Conservation (phyloP, 1,140 invertebrate genomes). For the Drosophila tristis region DNA sequence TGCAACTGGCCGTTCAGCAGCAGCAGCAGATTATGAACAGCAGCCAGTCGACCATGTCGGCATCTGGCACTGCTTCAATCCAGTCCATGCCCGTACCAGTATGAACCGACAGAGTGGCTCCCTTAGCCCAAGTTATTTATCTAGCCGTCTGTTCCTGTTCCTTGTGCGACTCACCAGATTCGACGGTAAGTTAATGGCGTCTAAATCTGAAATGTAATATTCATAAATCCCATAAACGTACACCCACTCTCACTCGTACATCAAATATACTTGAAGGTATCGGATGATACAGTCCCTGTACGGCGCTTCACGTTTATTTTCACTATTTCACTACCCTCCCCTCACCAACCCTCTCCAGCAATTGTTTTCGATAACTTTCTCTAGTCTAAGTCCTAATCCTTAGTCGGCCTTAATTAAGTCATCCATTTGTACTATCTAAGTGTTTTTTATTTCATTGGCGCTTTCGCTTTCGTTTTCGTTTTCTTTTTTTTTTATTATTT, state of each 20-base stretch:
- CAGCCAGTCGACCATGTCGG: neutral
- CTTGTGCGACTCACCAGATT: neutral
- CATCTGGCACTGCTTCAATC: neutral
- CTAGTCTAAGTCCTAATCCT: constrained; percentile 30
- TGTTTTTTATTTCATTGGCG: constrained; percentile 41
- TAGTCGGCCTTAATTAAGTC: constrained; percentile 18
- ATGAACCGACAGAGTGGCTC: neutral
- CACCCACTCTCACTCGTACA: neutral
- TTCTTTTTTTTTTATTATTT: constrained; percentile 47
- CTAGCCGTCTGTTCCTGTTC: too few species aligned
- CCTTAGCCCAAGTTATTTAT: too few species aligned
- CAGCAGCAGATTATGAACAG: constrained; percentile 23
- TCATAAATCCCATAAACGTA: neutral
- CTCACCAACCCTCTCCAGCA: too few species aligned
- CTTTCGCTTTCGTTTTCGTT: neutral
- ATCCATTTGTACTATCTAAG: constrained; percentile 23
- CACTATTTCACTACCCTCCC: too few species aligned
- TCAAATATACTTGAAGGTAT: constrained; percentile 37
- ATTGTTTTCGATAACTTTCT: neutral
- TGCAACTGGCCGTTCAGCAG: constrained; percentile 65
- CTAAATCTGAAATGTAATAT: constrained; percentile 31
- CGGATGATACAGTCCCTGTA: neutral
- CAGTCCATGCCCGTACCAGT: neutral
- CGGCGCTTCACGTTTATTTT: too few species aligned
- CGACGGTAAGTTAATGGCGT: constrained; percentile 8